A percentile compares a stretch with the other conserved stretches of the same genome.
phyloP scores from a whole-genome alignment of 35 echinoderm and acorn worm genomes.

The Lytechinus variegatus region DNA sequence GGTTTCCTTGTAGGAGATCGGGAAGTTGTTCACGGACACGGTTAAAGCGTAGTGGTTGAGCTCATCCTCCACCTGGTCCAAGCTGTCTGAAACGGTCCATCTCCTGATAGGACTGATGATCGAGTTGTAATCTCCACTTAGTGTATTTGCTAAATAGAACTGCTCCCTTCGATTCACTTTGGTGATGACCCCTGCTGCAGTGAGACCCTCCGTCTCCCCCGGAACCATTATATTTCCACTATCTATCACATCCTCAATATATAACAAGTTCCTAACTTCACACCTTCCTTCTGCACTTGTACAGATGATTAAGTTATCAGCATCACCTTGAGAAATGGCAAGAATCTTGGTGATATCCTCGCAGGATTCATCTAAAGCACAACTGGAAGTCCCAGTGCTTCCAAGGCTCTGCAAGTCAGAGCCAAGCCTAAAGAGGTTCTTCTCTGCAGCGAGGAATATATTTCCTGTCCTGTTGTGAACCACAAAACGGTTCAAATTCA shows the following conservation, averaged over 20 bases:
- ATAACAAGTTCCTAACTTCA: background rate
- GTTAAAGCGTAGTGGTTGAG: background rate
- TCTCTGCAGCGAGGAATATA: constrained; percentile 1
- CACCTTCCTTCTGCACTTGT: background rate
- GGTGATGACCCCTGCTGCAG: background rate
- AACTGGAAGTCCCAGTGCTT: background rate
- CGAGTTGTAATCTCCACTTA: background rate
- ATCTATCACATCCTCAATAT: background rate
- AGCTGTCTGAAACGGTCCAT: background rate
- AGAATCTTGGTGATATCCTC: constrained; percentile 24
- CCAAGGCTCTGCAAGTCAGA: background rate
- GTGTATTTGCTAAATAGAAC: background rate
- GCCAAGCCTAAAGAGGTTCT: background rate
- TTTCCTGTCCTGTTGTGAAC: constrained; percentile 21
- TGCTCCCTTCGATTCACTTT: background rate
- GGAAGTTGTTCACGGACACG: background rate
- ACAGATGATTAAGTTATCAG: background rate
- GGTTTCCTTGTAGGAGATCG: constrained; percentile 4
- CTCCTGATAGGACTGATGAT: background rate
- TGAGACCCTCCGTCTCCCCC: background rate
- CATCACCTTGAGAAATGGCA: constrained; percentile 29
- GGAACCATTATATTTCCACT: background rate
- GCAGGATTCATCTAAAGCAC: background rate
- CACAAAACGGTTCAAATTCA: background rate
- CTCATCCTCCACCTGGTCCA: background rate